phyloP scores from a whole-genome alignment of 2,888 invertebrate genomes.

The Dorcus hopei region DNA sequence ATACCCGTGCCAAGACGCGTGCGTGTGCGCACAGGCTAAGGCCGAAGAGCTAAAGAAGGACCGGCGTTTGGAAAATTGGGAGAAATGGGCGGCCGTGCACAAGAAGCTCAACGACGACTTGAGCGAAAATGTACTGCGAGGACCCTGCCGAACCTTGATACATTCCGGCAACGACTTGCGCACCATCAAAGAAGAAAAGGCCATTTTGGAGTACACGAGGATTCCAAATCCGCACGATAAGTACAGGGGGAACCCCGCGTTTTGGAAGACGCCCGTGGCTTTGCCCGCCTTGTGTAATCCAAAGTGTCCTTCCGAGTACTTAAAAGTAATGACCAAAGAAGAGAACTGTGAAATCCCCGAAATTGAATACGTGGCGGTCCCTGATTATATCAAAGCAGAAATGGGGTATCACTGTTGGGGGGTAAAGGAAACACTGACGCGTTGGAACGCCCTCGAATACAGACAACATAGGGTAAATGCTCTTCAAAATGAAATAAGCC shows the following conservation, averaged over 20 bases:
- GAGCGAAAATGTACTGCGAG: constrained; percentile 24
- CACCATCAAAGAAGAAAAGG: constrained; percentile 35
- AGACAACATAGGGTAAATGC: constrained; percentile 6
- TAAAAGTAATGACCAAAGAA: constrained; percentile 29
- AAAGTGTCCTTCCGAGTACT: constrained; percentile 29
- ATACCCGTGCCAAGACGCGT: background rate
- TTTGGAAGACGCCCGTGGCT: constrained; percentile 38
- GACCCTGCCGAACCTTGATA: constrained; percentile 35
- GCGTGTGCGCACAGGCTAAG: background rate
- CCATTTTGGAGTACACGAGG: constrained; percentile 34
- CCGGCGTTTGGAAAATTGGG: constrained; percentile 36
- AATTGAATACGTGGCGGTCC: constrained; percentile 36
- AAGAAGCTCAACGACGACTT: constrained; percentile 32
- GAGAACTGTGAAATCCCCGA: constrained; percentile 36
- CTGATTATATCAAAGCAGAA: constrained; percentile 33
- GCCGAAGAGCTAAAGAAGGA: constrained; percentile 18
- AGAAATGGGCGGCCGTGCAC: constrained; percentile 37
- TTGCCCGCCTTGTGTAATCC: constrained; percentile 22
- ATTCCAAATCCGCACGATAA: constrained; percentile 38
- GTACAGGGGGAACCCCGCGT: constrained; percentile 42
- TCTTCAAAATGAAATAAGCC: constrained; percentile 10
- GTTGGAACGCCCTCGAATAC: constrained; percentile 13
- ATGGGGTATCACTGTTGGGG: constrained; percentile 34
- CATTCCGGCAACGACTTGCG: constrained; percentile 35
- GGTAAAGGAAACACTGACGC: constrained; percentile 21